phyloP scores from a whole-genome alignment of 2,888 invertebrate genomes.

The Drosophila sordidula region DNA sequence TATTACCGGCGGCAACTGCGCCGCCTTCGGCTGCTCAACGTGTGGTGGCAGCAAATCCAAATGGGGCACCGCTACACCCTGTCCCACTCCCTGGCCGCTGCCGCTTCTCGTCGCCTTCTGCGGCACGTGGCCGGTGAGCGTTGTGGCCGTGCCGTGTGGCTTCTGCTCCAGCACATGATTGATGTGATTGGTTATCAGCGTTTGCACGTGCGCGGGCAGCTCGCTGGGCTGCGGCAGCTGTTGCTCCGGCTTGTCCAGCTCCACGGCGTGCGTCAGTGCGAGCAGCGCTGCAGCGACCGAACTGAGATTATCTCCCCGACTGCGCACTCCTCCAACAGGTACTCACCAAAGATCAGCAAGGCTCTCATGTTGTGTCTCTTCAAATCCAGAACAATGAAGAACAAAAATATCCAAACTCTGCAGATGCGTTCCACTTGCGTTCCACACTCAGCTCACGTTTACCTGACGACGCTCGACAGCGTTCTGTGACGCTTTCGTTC shows the following conservation, averaged over 20 bases:
- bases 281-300: conserved; percentile 33
- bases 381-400: background rate
- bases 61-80: conserved; percentile 36
- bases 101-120: conserved; percentile 33
- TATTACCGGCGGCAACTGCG: conserved; percentile 65
- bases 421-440: conserved; percentile 1
- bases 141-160: conserved; percentile 29
- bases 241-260: conserved; percentile 51
- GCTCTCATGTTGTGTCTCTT: conserved; percentile 35
- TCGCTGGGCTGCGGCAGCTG: conserved; percentile 45
- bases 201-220: conserved; percentile 56
- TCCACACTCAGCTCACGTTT: conserved; percentile 3
- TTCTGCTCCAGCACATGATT: conserved; percentile 63
- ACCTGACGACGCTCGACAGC: conserved; percentile 16
- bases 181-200: conserved; percentile 68
- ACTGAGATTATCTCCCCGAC: background rate
- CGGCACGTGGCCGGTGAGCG: conserved; percentile 62
- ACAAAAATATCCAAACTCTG: background rate
- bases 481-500: conserved; percentile 51
- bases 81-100: background rate
- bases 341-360: conserved; percentile 57
- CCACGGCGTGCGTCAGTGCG: conserved; percentile 39
- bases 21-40: conserved; percentile 45
- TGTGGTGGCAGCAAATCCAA: conserved; percentile 64
- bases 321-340: background rate